phyloP scores from a whole-genome alignment of 2,113 vertebrate species.

The Pomatostomus ruficeps region DNA sequence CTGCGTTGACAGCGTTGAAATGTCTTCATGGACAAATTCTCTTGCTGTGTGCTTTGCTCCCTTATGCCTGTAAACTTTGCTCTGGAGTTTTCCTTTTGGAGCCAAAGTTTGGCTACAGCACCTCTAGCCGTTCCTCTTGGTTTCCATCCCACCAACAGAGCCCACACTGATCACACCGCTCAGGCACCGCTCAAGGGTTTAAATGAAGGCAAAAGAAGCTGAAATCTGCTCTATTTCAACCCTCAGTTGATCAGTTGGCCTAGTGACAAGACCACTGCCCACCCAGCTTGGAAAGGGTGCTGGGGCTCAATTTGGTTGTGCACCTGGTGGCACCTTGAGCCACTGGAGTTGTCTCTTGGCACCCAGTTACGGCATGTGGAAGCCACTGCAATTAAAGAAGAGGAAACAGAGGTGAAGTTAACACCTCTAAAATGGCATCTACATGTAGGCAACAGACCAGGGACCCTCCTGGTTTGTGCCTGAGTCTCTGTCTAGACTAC shows the following conservation, averaged over 20 bases:
- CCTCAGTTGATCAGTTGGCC: neutral
- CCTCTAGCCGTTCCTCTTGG: neutral
- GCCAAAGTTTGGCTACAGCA: neutral
- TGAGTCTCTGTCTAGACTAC: neutral
- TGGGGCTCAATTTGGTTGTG: neutral
- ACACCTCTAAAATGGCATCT: neutral
- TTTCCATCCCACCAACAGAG: neutral
- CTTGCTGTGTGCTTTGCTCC: neutral
- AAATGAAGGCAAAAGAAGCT: neutral
- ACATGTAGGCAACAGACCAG: neutral
- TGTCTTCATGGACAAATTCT: neutral
- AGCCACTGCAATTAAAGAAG: neutral
- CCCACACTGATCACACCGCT: neutral
- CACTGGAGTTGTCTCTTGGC: neutral
- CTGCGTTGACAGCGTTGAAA: neutral
- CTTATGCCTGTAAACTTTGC: neutral
- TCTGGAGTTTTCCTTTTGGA: neutral
- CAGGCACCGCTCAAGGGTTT: neutral
- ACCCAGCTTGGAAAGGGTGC: neutral
- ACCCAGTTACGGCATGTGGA: too few relatives aligned
- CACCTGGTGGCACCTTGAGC: neutral
- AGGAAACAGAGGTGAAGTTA: neutral
- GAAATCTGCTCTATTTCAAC: neutral
- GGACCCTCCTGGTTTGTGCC: neutral
- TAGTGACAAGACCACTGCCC: neutral